Conservation (phyloP, 1,140 invertebrate species). For the Drosophila pallidifrons region DNA sequence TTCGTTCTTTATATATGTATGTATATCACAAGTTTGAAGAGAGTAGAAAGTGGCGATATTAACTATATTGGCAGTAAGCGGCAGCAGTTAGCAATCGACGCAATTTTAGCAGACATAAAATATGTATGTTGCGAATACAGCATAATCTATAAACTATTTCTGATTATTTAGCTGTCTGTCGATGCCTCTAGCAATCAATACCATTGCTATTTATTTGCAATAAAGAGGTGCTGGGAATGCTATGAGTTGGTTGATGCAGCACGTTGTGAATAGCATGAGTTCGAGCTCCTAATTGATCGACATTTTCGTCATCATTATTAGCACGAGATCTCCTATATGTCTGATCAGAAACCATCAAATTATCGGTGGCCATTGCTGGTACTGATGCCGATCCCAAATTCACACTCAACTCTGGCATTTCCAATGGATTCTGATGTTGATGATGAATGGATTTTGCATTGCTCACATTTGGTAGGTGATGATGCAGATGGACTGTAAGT, state of each 20-base stretch:
- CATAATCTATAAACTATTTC: neutral
- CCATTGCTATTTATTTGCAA: constrained; percentile 36
- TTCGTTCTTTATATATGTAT: constrained; percentile 43
- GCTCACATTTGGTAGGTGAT: constrained; percentile 44
- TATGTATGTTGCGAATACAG: neutral
- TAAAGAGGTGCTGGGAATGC: constrained; percentile 11
- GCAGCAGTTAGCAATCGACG: constrained; percentile 19
- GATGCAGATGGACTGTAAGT: neutral
- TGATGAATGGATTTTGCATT: constrained; percentile 36
- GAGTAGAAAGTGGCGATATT: constrained; percentile 70
- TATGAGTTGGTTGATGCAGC: constrained; percentile 8
- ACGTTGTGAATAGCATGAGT: neutral
- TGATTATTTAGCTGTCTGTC: neutral
- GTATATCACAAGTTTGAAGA: constrained; percentile 82
- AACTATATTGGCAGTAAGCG: constrained; percentile 65
- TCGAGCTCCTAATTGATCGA: neutral
- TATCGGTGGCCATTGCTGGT: constrained; percentile 77
- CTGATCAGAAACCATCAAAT: constrained; percentile 93
- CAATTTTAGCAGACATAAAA: constrained; percentile 8
- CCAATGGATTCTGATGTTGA: constrained; percentile 19
- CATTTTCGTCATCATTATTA: constrained; percentile 86
- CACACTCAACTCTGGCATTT: constrained; percentile 15
- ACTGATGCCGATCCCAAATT: constrained; percentile 14
- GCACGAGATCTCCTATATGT: constrained; percentile 93
- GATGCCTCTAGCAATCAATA: constrained; percentile 46